Conservation (phyloP, 2,113 vertebrate genomes). For the Cololabis saira region DNA sequence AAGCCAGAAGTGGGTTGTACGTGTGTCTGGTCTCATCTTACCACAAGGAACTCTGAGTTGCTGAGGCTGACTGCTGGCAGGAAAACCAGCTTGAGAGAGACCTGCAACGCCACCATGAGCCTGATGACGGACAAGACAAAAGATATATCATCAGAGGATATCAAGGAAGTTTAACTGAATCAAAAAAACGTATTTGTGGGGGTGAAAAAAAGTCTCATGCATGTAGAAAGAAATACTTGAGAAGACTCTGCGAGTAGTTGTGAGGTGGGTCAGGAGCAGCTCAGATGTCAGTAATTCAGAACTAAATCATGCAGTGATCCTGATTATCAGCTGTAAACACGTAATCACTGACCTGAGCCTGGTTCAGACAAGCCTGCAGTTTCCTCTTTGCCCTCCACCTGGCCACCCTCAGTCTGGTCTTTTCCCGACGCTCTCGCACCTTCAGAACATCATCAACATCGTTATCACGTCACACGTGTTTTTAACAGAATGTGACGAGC, state of each 20-base stretch:
- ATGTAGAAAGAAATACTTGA: too few species aligned
- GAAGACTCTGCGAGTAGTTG: too few species aligned
- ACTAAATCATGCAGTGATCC: too few species aligned
- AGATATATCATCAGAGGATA: too few species aligned
- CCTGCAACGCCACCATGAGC: slow-evolving; percentile 42
- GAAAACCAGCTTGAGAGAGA: slow-evolving; percentile 22
- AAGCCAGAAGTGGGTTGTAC: background rate
- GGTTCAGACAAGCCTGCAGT: slow-evolving; percentile 67
- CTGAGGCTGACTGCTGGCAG: slow-evolving; percentile 36
- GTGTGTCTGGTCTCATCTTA: slow-evolving; percentile 27
- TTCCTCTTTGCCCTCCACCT: slow-evolving; percentile 75
- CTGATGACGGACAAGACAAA: slow-evolving; percentile 9
- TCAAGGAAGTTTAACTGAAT: too few species aligned
- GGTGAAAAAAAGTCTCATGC: too few species aligned
- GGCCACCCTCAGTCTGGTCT: slow-evolving; percentile 74
- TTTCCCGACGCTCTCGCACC: slow-evolving; percentile 73
- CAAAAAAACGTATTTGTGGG: too few species aligned
- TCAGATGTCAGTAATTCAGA: too few species aligned
- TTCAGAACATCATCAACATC: slow-evolving; percentile 14
- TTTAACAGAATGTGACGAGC: background rate
- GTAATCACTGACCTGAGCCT: slow-evolving; percentile 53
- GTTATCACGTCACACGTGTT: background rate
- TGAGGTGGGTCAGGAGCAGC: too few species aligned
- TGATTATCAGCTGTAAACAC: too few species aligned
- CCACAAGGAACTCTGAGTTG: slow-evolving; percentile 37